phyloP scores from a whole-genome alignment of 2,113 vertebrate genomes.

The Mormyrus iriodes region DNA sequence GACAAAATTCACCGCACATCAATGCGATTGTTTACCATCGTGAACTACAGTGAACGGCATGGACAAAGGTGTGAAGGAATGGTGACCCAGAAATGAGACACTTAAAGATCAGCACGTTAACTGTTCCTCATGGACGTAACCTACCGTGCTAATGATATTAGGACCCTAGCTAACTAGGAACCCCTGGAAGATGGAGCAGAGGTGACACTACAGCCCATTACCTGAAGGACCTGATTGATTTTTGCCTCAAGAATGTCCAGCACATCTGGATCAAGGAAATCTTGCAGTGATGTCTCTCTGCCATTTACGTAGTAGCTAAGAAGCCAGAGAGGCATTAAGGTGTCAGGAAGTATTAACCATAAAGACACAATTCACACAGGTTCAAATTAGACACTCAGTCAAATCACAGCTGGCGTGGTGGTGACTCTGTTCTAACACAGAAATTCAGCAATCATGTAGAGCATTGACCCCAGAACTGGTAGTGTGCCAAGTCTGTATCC shows the following conservation, averaged over 20 bases:
- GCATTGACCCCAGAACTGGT: neutral
- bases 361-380: neutral
- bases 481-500: neutral
- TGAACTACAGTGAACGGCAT: neutral
- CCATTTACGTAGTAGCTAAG: constrained; percentile 88
- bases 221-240: constrained; percentile 66
- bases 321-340: neutral
- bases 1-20: neutral
- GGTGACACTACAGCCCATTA: constrained; percentile 32
- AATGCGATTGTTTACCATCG: neutral
- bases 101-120: neutral
- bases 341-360: neutral
- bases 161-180: neutral
- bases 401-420: neutral
- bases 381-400: neutral
- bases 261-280: constrained; percentile 80
- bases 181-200: neutral
- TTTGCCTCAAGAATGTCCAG: constrained; percentile 70
- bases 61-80: neutral
- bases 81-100: neutral
- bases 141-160: neutral
- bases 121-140: neutral
- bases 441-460: neutral
- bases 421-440: neutral
- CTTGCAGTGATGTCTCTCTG: constrained; percentile 68